phyloP scores from a whole-genome alignment of 2,888 invertebrate species.

The Mimas tiliae region DNA sequence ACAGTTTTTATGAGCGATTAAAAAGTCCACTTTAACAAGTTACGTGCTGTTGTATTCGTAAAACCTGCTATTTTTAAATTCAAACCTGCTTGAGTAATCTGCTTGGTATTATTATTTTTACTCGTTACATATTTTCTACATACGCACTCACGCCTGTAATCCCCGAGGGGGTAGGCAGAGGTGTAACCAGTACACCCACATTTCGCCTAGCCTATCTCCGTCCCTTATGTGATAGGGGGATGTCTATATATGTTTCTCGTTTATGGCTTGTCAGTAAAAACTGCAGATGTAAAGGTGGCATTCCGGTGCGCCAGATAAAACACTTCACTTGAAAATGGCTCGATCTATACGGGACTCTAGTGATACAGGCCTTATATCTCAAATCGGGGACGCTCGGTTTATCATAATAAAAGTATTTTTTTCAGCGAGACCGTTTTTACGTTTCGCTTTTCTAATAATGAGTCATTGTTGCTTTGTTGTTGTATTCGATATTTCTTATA shows the following conservation, averaged over 20 bases:
- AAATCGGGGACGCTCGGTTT: conserved; percentile 30
- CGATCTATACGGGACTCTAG: conserved; percentile 34
- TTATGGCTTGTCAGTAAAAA: conserved; percentile 22
- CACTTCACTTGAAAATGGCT: conserved; percentile 34
- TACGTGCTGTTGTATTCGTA: background rate
- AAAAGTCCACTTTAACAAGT: conserved; percentile 4
- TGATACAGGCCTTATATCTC: conserved; percentile 38
- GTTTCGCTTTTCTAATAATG: background rate
- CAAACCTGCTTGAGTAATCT: background rate
- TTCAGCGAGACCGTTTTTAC: background rate
- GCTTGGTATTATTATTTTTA: background rate
- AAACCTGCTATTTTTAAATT: background rate
- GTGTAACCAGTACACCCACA: too few species aligned
- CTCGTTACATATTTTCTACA: background rate
- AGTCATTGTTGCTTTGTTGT: background rate
- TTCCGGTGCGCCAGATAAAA: conserved; percentile 44
- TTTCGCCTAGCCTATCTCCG: too few species aligned
- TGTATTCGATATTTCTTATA: too few species aligned
- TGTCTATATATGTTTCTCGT: too few species aligned
- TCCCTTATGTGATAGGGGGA: too few species aligned
- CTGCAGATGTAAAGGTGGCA: conserved; percentile 38
- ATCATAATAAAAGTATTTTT: conserved; percentile 18
- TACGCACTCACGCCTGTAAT: too few species aligned
- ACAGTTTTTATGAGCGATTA: conserved; percentile 2
- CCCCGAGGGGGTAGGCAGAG: too few species aligned